These are phyloP conservation scores for Aphelenchoides bicaudatus DNA, from an alignment of 2,888 invertebrate species.

Conservation along the genomic window DNA sequence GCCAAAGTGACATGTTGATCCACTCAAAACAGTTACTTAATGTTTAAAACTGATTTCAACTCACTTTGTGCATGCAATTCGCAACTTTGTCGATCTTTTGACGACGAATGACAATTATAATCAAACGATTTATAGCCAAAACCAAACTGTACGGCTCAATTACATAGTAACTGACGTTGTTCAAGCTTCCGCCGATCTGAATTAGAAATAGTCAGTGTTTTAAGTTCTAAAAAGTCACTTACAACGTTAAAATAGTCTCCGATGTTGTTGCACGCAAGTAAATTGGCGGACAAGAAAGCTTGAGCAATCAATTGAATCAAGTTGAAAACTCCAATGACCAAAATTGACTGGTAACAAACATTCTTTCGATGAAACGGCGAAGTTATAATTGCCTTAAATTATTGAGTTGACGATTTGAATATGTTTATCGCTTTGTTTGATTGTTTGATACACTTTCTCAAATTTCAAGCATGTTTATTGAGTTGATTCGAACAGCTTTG, in stretches of 20 bases:
- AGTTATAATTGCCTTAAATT: neutral
- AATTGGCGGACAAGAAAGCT: neutral
- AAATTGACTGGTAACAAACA: neutral
- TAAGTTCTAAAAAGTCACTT: neutral
- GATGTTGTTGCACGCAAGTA: constrained; percentile 1
- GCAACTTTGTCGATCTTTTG: neutral
- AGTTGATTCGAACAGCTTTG: too few species aligned
- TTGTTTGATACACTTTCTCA: too few species aligned
- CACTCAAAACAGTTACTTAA: neutral
- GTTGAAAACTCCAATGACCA: constrained; percentile 10
- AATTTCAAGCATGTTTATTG: too few species aligned
- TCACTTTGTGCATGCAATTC: neutral
- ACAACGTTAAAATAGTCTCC: neutral
- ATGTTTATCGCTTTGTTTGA: neutral
- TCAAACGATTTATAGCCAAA: constrained; percentile 1
- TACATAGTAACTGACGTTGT: constrained; percentile 6
- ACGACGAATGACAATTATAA: neutral
- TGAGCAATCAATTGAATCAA: constrained; percentile 6
- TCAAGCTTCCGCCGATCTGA: neutral
- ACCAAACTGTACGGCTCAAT: constrained; percentile 4
- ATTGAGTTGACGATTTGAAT: neutral
- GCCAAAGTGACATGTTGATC: neutral
- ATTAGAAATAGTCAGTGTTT: neutral
- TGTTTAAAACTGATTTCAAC: neutral
- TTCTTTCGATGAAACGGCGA: constrained; percentile 5